Evolutionary conservation across 2,113 vertebrate species (phyloP).

Genomic region (Spermophilus dauricus): DNA sequence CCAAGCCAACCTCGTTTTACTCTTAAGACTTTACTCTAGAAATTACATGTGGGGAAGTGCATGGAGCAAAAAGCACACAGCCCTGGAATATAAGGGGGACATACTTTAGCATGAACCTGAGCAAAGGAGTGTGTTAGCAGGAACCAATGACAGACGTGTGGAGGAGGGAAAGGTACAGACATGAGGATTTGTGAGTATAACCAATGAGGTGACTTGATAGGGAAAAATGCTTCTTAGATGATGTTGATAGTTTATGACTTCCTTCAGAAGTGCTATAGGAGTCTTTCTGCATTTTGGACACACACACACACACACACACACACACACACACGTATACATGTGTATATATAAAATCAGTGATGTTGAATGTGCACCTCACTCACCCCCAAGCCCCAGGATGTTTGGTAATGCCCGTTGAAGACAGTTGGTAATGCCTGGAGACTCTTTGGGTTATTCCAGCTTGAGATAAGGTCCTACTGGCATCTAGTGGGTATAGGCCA

Average conservation of each 20-base stretch:
- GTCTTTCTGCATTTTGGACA: background rate
- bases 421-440: background rate
- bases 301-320: background rate
- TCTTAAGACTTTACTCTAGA: background rate
- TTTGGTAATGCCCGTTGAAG: background rate
- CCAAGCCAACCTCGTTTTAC: background rate
- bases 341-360: background rate
- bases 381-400: background rate
- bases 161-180: background rate
- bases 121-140: background rate
- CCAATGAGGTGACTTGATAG: constrained; percentile 21
- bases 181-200: background rate
- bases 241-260: background rate
- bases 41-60: background rate
- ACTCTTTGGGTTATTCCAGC: background rate
- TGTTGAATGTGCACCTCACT: background rate
- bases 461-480: background rate
- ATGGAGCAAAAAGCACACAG: background rate
- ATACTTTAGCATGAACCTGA: background rate
- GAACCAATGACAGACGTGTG: background rate
- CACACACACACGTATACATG: no score
- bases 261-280: background rate
- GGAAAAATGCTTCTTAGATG: background rate
- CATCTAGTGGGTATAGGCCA: background rate
- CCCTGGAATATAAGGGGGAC: background rate